Base-by-base conservation (phyloP, 2,888 invertebrate genomes). In the Acleris literana region DNA sequence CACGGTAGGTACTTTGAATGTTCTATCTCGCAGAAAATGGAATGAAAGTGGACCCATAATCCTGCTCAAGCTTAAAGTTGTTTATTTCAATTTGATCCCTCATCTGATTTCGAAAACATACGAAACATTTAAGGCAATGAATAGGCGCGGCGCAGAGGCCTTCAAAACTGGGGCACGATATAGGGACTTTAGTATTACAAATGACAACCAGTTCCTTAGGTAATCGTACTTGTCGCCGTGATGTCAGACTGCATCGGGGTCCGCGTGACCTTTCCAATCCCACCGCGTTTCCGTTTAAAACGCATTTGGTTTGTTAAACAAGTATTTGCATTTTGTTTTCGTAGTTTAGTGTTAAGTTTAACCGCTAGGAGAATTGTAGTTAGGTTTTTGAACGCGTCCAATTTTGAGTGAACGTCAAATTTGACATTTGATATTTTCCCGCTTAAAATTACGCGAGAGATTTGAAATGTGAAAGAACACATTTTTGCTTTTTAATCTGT, bases 251-350 rank as follows among this genome's bases (percentile, higher is more conserved):
- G 55, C 60, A 39, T 39, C 39, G 39, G 54, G 20, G 20, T 11
- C 39, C 59, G 52, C 53, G 44, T 65, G 65, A 65, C 65, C 65
- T 65, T 65, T 61, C 49, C 65, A 65, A 65, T 61, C 55, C 65
- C 59, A 17, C 33, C 5, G 54, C 55, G 39, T 39, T 65, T 65
- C 65, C 65, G 65, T 61, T 61, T 29, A 33, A 65, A 46, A 51
- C 49, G 64, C 65, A 65, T 65, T 65, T 61, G 60, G 65, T 61
- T 65, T 65, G 65, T 65, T 65, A 65, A 65, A 65, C 55, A 51
- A 39, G 44, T 17, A 65, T 65, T 65, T 61, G 60, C 66, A 66
- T 66, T 51, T 62, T 66, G 66, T 66, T 66, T 57, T 53, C 61
- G 57, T 25, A 46, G 57, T 46, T 25, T 22, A 16, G 43, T 46